A percentile compares a stretch with the other conserved stretches of the same genome.
Evolutionary conservation across 1,140 invertebrate species (phyloP).

Genomic region (Drosophila dunni): DNA sequence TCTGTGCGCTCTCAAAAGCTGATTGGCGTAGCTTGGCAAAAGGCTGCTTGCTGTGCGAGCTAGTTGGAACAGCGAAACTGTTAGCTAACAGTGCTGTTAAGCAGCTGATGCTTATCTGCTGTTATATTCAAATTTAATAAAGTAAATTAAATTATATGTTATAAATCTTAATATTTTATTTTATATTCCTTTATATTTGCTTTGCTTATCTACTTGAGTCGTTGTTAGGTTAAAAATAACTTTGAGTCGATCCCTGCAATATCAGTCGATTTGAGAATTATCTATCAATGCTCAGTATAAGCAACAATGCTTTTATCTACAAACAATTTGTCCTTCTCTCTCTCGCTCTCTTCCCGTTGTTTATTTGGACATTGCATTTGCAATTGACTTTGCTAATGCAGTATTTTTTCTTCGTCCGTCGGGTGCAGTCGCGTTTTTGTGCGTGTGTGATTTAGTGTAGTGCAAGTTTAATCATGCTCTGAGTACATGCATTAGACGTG

Average conservation of each 20-base stretch:
- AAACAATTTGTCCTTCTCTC: background rate
- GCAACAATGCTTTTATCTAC: slow-evolving; percentile 10
- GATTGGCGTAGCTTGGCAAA: background rate
- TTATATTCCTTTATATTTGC: too few species aligned
- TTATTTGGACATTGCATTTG: slow-evolving; percentile 28
- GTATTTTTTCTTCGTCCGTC: slow-evolving; percentile 45
- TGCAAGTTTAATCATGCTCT: background rate
- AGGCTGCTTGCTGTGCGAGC: background rate
- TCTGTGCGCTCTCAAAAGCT: slow-evolving; percentile 8
- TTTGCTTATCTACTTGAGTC: background rate
- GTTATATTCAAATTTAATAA: slow-evolving; percentile 1
- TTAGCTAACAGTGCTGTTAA: slow-evolving; percentile 3
- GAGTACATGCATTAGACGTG: background rate
- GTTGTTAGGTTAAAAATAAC: background rate
- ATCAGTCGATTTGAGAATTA: background rate
- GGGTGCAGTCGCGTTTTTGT: slow-evolving; percentile 31
- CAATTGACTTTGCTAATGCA: slow-evolving; percentile 40
- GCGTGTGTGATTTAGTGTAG: slow-evolving; percentile 20
- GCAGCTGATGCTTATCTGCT: background rate
- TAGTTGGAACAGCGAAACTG: background rate
- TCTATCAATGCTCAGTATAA: slow-evolving; percentile 1
- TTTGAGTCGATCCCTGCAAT: background rate
- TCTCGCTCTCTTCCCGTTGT: slow-evolving; percentile 3
- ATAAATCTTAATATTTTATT: background rate
- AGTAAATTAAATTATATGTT: background rate